Base-by-base conservation (phyloP, 2,888 invertebrate species). In the Lasioglossum malachurum region DNA sequence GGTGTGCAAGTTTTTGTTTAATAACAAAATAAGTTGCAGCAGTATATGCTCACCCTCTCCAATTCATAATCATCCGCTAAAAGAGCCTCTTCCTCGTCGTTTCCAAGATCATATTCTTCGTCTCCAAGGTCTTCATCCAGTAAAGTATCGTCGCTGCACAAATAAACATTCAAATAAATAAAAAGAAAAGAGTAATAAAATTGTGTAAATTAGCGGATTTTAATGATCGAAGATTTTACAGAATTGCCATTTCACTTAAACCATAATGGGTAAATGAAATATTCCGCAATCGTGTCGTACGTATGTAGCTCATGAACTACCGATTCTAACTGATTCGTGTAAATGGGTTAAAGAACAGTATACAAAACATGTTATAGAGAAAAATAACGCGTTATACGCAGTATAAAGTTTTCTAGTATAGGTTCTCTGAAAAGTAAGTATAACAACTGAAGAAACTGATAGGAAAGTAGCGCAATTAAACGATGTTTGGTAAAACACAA, bases 51-150 rank as follows among this genome's bases (percentile, higher is more conserved):
- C 94, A 95, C 95, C 95, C 94, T 94, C 88, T 95, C 94, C 83
- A 94, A 87, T 91, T 95, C 95, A 93, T 94, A 94, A 92, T 95
- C 95, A 90, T 95, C 96, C 49, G 95, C 96, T 91, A 96, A 92
- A 64, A 96, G 94, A 27, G 95, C 96, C 91, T 96, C 95, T 93
- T 96, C 96, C 90, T 96, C 96, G 75, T 96, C 96, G 88, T 95
- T 95, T 82, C 95, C 95, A 76, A 96, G 91, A 88, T 96, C 95
- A 86, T 95, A 95, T 78, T 95, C 96, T 81, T 95, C 95, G 75
- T 95, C 95, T 41, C 95, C 95, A 57, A 95, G 95, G 89, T 95
- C 95, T 92, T 95, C 95, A 74, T 95, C 95, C 93, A 96, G 91
- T 78, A 95, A 90, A 57, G 94, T 94, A 84, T 95, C 95, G 83